Evolutionary conservation across 2,888 invertebrate species (phyloP), one percentile per base, ranked within the genome.

Genomic region (Branchipolynoe longqiensis): DNA sequence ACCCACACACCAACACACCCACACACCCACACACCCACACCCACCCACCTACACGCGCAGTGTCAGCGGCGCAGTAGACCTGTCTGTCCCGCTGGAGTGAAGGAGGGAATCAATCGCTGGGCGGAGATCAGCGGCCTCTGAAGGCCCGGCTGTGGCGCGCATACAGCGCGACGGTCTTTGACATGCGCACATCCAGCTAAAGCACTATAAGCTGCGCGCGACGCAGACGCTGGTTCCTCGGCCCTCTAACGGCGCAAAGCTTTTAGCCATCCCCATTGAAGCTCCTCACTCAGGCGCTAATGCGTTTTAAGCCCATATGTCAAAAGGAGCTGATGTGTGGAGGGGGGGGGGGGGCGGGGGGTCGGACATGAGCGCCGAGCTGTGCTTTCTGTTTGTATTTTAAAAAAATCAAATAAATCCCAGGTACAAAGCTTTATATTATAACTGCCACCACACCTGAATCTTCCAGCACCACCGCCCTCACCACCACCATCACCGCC

Each of bases 271-370:
- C 38, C 31, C 14, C 36, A n/a, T n/a, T 33, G 69, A n/a, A 69
- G 38, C 36, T 33, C 33, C n/a, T 1, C 33, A 36, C 69, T 33
- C n/a, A n/a, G n/a, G n/a, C n/a, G 12, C 62, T 69, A 69, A 38
- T 69, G 69, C 69, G 38, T 69, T 69, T 69, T 69, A 69, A 69
- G 69, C 69, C 38, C n/a, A 33, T 38, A 69, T 69, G 69, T 69
- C 69, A 69, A 38, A 69, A 69, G 18, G 69, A 69, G 25, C n/a
- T n/a, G n/a, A n/a, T n/a, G n/a, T n/a, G n/a, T n/a, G n/a, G n/a
- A n/a, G n/a, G n/a, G 58, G 18, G n/a, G 48, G 58, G 69, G 18
- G 69, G 33, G 69, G 33, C 69, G 38, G 69, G 14, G 14, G 18
- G 28, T 58, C 25, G 8, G 12, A 58, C 58, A 58, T n/a, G n/a